These are phyloP conservation scores for Trinectes maculatus DNA, from an alignment of 2,113 vertebrate genomes.

Conservation along the genomic window DNA sequence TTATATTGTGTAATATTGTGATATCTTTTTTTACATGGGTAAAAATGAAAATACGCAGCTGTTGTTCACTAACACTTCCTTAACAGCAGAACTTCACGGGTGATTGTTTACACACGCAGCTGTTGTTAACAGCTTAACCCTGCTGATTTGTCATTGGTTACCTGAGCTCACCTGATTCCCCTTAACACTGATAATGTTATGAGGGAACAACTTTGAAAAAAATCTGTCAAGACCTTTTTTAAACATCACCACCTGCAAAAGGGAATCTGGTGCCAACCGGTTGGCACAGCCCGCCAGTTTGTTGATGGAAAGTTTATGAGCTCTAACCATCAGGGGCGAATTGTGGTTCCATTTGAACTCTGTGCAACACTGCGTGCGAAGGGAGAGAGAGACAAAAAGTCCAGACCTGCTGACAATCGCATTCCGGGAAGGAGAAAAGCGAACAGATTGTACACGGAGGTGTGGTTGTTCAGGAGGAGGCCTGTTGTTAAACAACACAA, in stretches of 20 bases:
- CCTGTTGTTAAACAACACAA: conserved; percentile 56
- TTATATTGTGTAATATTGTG: too few species aligned
- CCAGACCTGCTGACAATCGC: conserved; percentile 43
- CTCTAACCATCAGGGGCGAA: conserved; percentile 52
- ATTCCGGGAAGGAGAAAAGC: conserved; percentile 30
- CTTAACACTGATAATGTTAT: neutral
- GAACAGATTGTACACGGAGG: conserved; percentile 58
- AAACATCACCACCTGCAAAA: neutral
- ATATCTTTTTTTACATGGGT: neutral
- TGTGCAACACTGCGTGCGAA: conserved; percentile 39
- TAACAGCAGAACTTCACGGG: neutral
- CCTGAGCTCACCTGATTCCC: conserved; percentile 14
- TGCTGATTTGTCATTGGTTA: conserved; percentile 25
- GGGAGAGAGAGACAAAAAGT: neutral
- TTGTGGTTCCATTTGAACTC: conserved; percentile 63
- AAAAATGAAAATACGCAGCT: conserved; percentile 2
- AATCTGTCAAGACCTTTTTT: neutral
- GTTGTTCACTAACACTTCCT: conserved; percentile 6
- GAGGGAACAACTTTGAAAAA: conserved; percentile 1
- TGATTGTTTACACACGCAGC: conserved; percentile 34
- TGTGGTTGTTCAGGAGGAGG: conserved; percentile 30
- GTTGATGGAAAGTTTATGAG: conserved; percentile 59
- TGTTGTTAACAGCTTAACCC: neutral
- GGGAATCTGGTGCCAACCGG: conserved; percentile 17
- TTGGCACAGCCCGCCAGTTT: conserved; percentile 21